A percentile compares a stretch with the other conserved stretches of the same genome.
Evolutionary conservation across 2,113 vertebrate species (phyloP).

Genomic region (Noctilio leporinus): DNA sequence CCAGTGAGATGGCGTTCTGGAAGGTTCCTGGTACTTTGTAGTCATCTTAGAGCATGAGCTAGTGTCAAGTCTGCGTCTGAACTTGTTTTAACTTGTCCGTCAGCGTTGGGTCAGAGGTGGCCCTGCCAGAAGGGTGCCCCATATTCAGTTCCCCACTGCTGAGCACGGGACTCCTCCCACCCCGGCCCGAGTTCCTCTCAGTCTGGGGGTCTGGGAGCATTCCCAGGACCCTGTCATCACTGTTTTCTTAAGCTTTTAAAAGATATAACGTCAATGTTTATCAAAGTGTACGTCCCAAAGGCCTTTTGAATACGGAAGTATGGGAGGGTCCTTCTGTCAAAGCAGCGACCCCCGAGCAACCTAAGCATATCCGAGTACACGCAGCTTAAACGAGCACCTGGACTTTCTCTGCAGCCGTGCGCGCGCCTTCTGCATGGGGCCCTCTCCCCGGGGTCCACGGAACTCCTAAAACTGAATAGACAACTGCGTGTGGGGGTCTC

Average conservation of each 20-base stretch:
- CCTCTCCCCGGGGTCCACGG: accelerated
- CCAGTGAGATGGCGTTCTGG: background rate
- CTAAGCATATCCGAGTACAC: accelerated
- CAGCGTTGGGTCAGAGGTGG: background rate
- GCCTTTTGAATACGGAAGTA: background rate
- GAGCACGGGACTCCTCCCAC: background rate
- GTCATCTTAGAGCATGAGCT: background rate
- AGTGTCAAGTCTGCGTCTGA: background rate
- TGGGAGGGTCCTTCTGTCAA: background rate
- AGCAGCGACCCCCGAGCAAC: background rate
- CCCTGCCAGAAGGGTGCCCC: too few relatives aligned
- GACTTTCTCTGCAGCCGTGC: background rate
- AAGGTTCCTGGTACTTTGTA: background rate
- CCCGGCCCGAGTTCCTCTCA: background rate
- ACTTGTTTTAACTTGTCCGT: background rate
- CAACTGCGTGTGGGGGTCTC: background rate
- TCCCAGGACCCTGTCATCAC: background rate
- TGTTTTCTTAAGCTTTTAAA: background rate
- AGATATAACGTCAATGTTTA: background rate
- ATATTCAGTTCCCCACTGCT: background rate
- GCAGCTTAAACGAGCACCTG: background rate
- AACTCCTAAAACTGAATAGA: background rate
- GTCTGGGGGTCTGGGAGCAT: background rate
- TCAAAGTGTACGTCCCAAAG: background rate
- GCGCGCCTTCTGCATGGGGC: background rate